Evolutionary conservation across 2,113 vertebrate species (phyloP), one percentile per base, ranked within the genome.

Genomic region (Cettia cetti): DNA sequence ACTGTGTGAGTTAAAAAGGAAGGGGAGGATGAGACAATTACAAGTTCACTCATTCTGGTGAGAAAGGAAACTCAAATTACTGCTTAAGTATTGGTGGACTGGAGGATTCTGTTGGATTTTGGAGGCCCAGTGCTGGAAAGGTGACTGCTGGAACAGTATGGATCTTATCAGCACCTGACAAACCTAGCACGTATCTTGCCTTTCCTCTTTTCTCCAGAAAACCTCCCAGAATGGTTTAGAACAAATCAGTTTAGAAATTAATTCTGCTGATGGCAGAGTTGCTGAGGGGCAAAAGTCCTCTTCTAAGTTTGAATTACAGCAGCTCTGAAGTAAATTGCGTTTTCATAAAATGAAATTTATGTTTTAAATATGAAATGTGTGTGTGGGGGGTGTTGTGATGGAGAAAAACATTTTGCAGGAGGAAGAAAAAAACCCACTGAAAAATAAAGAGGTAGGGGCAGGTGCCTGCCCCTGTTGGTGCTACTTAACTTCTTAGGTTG

Each of bases 21-120:
- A 47, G 65, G 35, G 78, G 79, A 74, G 82, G 69, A 18, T 49
- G 49, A 70, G 68, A 53, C 9, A 44, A 9, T 64, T 80, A 40
- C 10, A 1, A 35, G 12, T 39, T 70, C 27, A 0, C n/a, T 23
- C 66, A 5, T 61, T 40, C 53, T 72, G 0, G 7, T 13, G 42
- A n/a, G 59, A 40, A 40, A 1, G 35, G 54, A 91, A 75, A 83
- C 18, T 40, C 39, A 4, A 21, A 60, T 76, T 57, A 9, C 28
- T 7, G 5, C 27, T 57, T 10, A 1, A 24, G 35, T 4, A 16
- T 8, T 18, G 86, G 47, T 15, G 57, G 59, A 12, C 53, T 75
- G 30, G 2, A 49, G 35, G 21, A 3, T 93, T 85, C n/a, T 42
- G 27, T 33, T 56, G 56, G 49, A 11, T 42, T 93, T 95, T 76